A percentile compares a stretch with the other conserved stretches of the same genome.
phyloP scores from a whole-genome alignment of 2,113 vertebrate genomes.

The Pycnonotus jocosus region DNA sequence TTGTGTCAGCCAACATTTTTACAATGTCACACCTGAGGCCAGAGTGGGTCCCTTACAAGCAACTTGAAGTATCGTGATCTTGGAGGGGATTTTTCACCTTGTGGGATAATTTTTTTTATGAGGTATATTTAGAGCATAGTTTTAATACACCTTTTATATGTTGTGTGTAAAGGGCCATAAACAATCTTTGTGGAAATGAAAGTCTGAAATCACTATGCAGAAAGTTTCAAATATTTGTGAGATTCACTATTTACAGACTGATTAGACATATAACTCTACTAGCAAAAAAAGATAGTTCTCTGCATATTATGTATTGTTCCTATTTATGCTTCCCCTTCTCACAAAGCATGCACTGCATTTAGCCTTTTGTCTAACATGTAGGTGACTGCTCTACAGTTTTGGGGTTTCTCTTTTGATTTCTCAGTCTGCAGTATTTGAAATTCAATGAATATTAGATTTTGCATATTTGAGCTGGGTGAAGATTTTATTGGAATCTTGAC shows the following conservation, averaged over 20 bases:
- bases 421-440: neutral
- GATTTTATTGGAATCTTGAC: neutral
- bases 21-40: neutral
- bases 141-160: neutral
- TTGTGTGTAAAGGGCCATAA: neutral
- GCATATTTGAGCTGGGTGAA: neutral
- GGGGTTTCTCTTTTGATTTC: neutral
- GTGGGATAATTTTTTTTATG: neutral
- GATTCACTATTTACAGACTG: neutral
- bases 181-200: neutral
- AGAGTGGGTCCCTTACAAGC: neutral
- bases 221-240: neutral
- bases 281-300: neutral
- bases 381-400: neutral
- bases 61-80: neutral
- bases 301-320: neutral
- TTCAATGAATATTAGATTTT: neutral
- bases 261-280: neutral
- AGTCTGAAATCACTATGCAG: neutral
- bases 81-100: neutral
- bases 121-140: neutral
- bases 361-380: neutral
- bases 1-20: neutral
- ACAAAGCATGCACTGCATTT: neutral
- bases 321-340: neutral